phyloP scores from a whole-genome alignment of 2,113 vertebrate species.

The Ovis canadensis region DNA sequence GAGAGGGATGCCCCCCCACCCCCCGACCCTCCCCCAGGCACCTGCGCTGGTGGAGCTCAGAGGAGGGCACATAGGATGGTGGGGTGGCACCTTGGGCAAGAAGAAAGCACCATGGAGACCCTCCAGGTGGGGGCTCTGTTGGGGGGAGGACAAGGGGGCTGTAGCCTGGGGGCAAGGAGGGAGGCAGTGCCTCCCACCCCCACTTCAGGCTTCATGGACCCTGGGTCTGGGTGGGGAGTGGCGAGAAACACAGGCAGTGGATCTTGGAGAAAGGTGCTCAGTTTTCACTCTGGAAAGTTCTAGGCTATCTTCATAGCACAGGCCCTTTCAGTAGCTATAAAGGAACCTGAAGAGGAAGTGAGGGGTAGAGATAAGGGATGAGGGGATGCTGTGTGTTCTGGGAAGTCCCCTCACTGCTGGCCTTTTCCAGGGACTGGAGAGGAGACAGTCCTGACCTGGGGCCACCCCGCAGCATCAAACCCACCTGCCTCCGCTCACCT shows the following conservation, averaged over 20 bases:
- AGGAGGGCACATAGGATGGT: accelerated
- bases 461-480: accelerated
- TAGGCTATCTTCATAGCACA: background rate
- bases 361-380: background rate
- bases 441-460: background rate
- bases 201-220: too few relatives aligned
- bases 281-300: background rate
- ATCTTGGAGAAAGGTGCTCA: background rate
- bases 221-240: background rate
- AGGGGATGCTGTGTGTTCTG: accelerated
- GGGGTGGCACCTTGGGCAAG: background rate
- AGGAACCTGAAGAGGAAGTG: background rate
- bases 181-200: background rate
- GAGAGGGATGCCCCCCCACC: too few relatives aligned
- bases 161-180: too few relatives aligned
- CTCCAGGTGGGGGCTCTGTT: background rate
- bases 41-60: background rate
- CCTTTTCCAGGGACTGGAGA: background rate
- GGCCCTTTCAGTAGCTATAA: background rate
- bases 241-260: background rate
- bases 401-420: background rate
- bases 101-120: background rate
- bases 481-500: background rate
- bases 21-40: accelerated
- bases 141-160: background rate